Conservation (phyloP, 1,140 invertebrate genomes). For the Bombus breviceps region DNA sequence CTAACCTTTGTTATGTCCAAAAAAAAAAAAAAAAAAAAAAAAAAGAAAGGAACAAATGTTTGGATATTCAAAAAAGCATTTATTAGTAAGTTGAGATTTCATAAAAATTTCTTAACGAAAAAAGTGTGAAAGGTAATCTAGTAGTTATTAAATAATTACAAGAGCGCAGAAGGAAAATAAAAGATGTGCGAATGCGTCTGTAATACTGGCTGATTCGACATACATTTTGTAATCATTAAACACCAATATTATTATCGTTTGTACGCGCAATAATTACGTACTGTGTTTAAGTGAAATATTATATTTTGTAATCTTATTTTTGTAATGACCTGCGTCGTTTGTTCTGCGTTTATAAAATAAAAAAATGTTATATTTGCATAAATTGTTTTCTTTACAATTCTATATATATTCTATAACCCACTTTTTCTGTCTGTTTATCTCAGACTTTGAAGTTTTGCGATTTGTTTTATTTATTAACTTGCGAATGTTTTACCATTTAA, state of each 20-base stretch:
- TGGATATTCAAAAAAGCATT: conserved; percentile 1
- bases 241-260: conserved; percentile 63
- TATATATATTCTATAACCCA: no score
- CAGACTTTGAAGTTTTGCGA: no score
- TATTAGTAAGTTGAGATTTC: conserved; percentile 12
- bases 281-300: conserved; percentile 57
- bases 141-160: not conserved
- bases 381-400: not conserved
- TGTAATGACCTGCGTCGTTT: conserved; percentile 67
- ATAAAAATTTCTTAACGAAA: conserved; percentile 30
- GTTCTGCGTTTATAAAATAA: conserved; percentile 73
- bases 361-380: conserved; percentile 62
- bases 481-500: no score
- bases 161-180: not conserved
- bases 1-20: conserved; percentile 21
- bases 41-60: not conserved
- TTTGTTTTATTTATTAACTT: no score
- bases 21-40: not conserved
- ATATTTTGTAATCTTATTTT: conserved; percentile 75
- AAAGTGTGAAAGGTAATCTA: conserved; percentile 14
- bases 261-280: conserved; percentile 61
- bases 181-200: not conserved
- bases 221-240: conserved; percentile 57
- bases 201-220: conserved; percentile 36
- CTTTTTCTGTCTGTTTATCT: no score